Evolutionary conservation across 1,140 invertebrate species (phyloP), one percentile per base, ranked within the genome.

Genomic region (Hermatobates lingyangjiaoensis): DNA sequence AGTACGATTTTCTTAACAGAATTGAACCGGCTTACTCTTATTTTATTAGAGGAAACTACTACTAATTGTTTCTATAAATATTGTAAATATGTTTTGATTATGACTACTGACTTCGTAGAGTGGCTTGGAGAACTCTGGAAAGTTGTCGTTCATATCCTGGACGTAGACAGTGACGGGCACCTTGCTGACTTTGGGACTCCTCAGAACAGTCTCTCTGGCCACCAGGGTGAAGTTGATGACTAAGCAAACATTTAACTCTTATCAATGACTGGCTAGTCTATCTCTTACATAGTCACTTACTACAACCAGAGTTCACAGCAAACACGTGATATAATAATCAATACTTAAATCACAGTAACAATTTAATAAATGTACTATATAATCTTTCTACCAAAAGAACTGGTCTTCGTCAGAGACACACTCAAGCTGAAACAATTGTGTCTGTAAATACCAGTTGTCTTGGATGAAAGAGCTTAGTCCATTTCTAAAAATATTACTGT

Each of bases 131-230:
- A 96, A 96, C 63, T 87, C 80, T 0, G 91, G 92, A 62, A 85
- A 84, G 66, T 95, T 94, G 63, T 96, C 92, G 62, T 96, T 95
- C 63, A 86, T 79, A 69, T 97, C 92, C 54, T 81, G 73, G 59
- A 97, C 80, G 55, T 81, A 75, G 42, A 95, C 79, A 12, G 77
- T 83, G 2, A 96, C 80, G 34, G 83, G 79, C 1, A 87, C 88
- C n/a, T 74, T 67, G 61, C 80, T 87, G 52, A 78, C 77, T 66
- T 86, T 84, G 3, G 81, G 77, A 44, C 76, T 72, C 55, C 70
- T 67, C 56, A 77, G 68, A 52, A 83, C 81, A 47, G 80, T 74
- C 74, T 93, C 89, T 64, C 81, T 79, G 14, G 89, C 89, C 28
- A 89, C 72, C 42, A 94, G 68, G 51, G 82, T 86, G 59, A 90